Conservation (phyloP, 2,797 vertebrate species). For the Crenichthys baileyi region DNA sequence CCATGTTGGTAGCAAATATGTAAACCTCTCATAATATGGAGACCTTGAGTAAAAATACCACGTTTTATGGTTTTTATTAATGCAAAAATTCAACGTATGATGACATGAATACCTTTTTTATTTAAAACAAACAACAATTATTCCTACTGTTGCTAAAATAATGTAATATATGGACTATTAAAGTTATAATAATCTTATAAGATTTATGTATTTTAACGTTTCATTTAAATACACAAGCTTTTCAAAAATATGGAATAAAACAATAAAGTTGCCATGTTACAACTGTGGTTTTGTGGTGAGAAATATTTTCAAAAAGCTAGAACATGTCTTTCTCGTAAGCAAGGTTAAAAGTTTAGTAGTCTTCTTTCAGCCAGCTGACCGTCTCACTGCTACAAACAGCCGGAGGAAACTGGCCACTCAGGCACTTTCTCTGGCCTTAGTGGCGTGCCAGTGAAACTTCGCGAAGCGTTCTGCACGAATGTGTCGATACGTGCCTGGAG, state of each 20-base stretch:
- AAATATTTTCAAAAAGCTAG: neutral
- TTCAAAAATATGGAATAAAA: neutral
- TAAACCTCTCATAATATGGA: neutral
- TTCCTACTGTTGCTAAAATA: no score
- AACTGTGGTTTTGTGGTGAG: no score
- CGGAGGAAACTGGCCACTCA: no score
- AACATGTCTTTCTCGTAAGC: neutral
- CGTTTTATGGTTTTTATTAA: neutral
- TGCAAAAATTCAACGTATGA: neutral
- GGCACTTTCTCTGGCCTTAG: no score
- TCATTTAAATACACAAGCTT: neutral
- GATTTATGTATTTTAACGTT: neutral
- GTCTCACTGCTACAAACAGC: no score
- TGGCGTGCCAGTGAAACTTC: no score
- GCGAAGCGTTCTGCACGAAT: no score
- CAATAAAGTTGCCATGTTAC: no score
- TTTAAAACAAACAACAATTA: neutral
- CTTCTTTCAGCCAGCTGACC: neutral
- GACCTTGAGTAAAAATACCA: neutral
- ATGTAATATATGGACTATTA: no score
- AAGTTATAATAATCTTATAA: neutral
- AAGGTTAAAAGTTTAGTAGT: neutral
- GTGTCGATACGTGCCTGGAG: no score
- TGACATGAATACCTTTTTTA: neutral
- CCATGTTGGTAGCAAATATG: no score